Evolutionary conservation across 1,140 invertebrate genomes (phyloP).

Genomic region (Eubasilissa regina): DNA sequence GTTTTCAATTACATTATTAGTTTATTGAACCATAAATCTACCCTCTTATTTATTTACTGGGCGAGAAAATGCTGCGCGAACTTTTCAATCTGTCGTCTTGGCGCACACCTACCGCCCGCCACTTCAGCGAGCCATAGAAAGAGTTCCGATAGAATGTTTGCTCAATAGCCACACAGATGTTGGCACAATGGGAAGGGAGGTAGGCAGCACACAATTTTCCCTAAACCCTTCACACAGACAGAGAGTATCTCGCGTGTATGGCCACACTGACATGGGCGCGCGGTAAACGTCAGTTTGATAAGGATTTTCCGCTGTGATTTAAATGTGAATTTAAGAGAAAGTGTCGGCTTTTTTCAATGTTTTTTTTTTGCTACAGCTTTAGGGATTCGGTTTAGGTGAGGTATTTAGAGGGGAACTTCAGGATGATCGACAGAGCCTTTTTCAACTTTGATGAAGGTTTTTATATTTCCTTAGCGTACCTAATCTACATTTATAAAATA

Average conservation of each 20-base stretch:
- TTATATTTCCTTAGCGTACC: not conserved
- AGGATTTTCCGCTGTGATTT: conserved; percentile 6
- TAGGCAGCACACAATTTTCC: not conserved
- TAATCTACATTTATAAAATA: too few relatives aligned
- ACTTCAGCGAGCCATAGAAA: not conserved
- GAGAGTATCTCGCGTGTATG: not conserved
- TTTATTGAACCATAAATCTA: too few relatives aligned
- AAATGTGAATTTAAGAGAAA: conserved; percentile 4
- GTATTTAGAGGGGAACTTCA: not conserved
- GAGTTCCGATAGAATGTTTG: conserved; percentile 25
- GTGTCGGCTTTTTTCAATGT: not conserved
- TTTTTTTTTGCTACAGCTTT: not conserved
- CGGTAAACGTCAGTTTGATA: not conserved
- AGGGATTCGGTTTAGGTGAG: not conserved
- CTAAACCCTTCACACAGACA: conserved; percentile 15
- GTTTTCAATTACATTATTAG: too few relatives aligned
- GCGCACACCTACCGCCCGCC: not conserved
- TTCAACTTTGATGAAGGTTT: not conserved
- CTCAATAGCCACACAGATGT: conserved; percentile 18
- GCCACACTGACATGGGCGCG: not conserved
- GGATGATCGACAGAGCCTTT: conserved; percentile 4
- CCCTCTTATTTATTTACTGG: too few relatives aligned
- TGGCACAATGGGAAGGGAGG: conserved; percentile 6
- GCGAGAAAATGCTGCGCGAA: too few relatives aligned
- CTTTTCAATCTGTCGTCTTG: too few relatives aligned